Evolutionary conservation across 2,113 vertebrate genomes (phyloP), one percentile per base, ranked within the genome.

Genomic region (Arenaria interpres): DNA sequence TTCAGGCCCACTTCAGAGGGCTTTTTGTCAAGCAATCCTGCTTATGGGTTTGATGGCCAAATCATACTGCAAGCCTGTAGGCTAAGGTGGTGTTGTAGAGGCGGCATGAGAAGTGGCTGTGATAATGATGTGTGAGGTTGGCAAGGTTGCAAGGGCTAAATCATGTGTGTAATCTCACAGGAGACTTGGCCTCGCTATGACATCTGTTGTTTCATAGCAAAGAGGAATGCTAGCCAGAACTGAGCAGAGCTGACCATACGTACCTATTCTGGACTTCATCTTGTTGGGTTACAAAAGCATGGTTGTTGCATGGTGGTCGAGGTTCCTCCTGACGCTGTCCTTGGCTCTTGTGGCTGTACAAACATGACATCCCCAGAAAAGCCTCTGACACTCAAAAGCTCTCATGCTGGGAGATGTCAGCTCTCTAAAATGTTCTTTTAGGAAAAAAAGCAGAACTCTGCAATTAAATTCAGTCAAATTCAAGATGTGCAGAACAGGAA

Each of bases 201-300:
- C 48, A 48, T 48, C 48, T 48, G 48, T 48, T 48, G 6, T 48
- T 48, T 48, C 68, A 27, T 12, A 62, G 76, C 9, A n/a, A 53
- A 69, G 82, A 74, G 74, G 56, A 50, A 43, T 0, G 0, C 3
- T 37, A 67, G 93, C 79, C 91, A 90, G 79, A 37, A 48, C 25
- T 4, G 12, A 82, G 62, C n/a, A 6, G 56, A 71, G 60, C 57
- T 45, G 66, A 19, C 71, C 4, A 2, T 18, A 3, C 0, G 0
- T 45, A 76, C 48, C 67, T 83, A n/a, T 25, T 79, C 50, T 57
- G 64, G 63, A 10, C 7, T 63, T 57, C 0, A 0, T 73, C 66
- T 54, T 16, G 10, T 21, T 64, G 79, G 66, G 39, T 79, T 46
- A 30, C 32, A 53, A 69, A 53, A 78, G 37, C 43, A 2, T 14